Base-by-base conservation (phyloP, 2,888 invertebrate genomes). In the Pemphredon lugubris region DNA sequence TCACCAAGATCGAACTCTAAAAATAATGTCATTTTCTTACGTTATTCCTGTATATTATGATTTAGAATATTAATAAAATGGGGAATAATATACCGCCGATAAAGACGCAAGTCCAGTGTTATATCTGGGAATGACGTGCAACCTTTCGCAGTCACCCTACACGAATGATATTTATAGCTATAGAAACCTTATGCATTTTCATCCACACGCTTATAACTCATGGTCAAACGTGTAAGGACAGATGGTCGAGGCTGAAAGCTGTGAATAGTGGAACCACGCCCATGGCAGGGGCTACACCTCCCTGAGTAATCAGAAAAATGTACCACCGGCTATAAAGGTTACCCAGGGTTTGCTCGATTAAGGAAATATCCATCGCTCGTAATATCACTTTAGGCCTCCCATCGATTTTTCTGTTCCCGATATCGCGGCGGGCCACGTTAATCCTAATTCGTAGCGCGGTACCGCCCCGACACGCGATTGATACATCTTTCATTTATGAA, bases 261-360 rank as follows among this genome's bases (percentile, higher is more conserved):
- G 60, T 73, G 73, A 72, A 69, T 53, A 48, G 48, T 63, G 45
- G 67, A 47, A 71, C 77, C 77, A 68, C 79, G 60, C 77, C 77
- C 65, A 21, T 14, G 26, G 16, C 57, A 66, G 21, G 5, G 40
- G 40, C 61, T 21, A 42, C 37, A 20, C 18, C 30, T 51, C 61
- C 13, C 44, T 21, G 55, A 65, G 67, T 71, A 79, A 79, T 77
- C 67, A 65, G 65, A 55, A 65, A 70, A 66, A 58, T 67, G 71
- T 47, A 40, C 26, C 45, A 14, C 14, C 53, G 30, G 16, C 18
- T 47, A 21, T 59, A 57, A 75, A 74, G 66, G 51, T 69, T 30
- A 21, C 26, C 42, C 42, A 14, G 16, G 37, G 48, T 58, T 59
- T 39, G 58, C 32, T 50, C 59, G 59, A 77, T 73, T 59, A 63